A percentile compares a stretch with the other conserved stretches of the same genome.
Evolutionary conservation across 2,797 vertebrate species (phyloP).

Genomic region (Cetoscarus ocellatus): DNA sequence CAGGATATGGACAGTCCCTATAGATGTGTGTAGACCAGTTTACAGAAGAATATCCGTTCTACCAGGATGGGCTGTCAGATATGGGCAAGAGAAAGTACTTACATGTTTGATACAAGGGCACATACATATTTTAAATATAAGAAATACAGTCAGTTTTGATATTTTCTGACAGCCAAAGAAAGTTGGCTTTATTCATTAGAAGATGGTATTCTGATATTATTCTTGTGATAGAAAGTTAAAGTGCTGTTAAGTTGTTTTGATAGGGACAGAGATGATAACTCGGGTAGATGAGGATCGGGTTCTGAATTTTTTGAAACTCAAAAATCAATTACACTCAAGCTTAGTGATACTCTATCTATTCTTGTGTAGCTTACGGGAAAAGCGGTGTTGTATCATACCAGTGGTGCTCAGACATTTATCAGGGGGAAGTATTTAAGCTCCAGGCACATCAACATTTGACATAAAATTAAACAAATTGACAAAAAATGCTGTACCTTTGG

Average conservation of each 20-base stretch:
- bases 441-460: no score
- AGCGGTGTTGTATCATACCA: no score
- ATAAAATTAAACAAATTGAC: no score
- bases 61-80: conserved; percentile 30
- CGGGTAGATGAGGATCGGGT: no score
- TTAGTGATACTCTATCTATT: no score
- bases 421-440: no score
- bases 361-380: no score
- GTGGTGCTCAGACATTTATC: no score
- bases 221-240: background rate
- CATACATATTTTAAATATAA: conserved; percentile 18
- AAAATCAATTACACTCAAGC: no score
- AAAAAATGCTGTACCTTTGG: no score
- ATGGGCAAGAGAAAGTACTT: conserved; percentile 1
- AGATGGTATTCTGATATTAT: background rate
- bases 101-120: conserved; percentile 48
- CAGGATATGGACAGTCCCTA: conserved; percentile 1
- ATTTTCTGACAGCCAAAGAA: conserved; percentile 10
- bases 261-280: no score
- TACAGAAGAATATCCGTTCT: conserved; percentile 11
- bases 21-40: conserved; percentile 13
- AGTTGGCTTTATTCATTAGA: background rate
- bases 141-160: background rate
- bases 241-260: background rate
- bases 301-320: no score